These are phyloP conservation scores for Aegotheles bennettii DNA, from an alignment of 2,113 vertebrate genomes.

Conservation along the genomic window DNA sequence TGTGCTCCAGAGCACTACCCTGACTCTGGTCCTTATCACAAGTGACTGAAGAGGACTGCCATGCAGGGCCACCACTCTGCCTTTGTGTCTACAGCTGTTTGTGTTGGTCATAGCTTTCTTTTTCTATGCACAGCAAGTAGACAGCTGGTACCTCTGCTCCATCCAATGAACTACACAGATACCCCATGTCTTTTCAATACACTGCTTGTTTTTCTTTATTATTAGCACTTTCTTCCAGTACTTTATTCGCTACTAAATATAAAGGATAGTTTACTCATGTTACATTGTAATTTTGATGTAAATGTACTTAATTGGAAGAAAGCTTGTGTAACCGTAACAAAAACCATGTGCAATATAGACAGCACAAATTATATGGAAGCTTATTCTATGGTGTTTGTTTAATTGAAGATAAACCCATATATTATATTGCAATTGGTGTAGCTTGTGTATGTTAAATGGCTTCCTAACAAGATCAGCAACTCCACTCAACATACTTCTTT, in stretches of 20 bases:
- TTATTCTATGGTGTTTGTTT: neutral
- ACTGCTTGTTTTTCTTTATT: neutral
- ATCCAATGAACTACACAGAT: neutral
- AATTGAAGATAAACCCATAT: constrained; percentile 22
- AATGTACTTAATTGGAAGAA: neutral
- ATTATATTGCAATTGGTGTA: constrained; percentile 8
- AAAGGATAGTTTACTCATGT: neutral
- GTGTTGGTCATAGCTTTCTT: neutral
- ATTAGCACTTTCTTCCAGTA: neutral
- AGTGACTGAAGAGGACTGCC: neutral
- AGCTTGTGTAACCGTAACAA: neutral
- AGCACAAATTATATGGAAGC: neutral
- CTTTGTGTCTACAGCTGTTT: neutral
- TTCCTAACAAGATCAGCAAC: neutral
- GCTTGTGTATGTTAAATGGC: neutral
- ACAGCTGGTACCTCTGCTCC: neutral
- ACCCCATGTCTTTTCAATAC: neutral
- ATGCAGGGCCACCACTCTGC: neutral
- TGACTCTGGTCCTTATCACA: neutral
- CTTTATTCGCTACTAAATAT: neutral
- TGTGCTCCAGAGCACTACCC: neutral
- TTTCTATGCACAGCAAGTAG: neutral
- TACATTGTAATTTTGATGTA: neutral
- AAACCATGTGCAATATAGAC: neutral
- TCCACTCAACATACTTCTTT: neutral